Evolutionary conservation across 2,888 invertebrate genomes (phyloP).

Genomic region (Cephus rjabovi): DNA sequence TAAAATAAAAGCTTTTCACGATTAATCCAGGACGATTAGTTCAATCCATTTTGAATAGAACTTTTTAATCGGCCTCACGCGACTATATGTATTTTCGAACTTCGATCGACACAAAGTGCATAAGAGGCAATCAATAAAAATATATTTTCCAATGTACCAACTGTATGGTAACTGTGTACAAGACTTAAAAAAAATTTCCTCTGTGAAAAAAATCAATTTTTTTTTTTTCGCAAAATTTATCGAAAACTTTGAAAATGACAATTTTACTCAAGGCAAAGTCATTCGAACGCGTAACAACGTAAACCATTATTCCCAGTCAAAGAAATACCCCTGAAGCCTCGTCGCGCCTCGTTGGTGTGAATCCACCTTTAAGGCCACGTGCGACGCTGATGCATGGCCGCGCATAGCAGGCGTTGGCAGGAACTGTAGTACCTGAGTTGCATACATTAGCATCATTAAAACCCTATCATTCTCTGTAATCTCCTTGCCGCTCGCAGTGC

Average conservation of each 20-base stretch:
- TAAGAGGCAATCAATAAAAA: too few species aligned
- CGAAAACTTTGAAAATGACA: neutral
- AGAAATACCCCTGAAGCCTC: neutral
- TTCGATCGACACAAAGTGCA: too few species aligned
- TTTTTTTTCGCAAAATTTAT: neutral
- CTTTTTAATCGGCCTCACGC: neutral
- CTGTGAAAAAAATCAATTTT: too few species aligned
- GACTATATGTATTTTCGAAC: neutral
- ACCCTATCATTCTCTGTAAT: conserved; percentile 45
- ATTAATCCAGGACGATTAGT: neutral
- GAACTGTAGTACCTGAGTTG: conserved; percentile 47
- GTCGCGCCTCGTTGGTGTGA: conserved; percentile 16
- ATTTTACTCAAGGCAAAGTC: too few species aligned
- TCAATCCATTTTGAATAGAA: neutral
- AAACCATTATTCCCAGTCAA: neutral
- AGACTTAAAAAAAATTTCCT: too few species aligned
- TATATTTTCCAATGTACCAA: too few species aligned
- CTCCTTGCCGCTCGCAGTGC: conserved; percentile 26
- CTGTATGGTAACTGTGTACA: too few species aligned
- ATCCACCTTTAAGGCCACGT: conserved; percentile 32
- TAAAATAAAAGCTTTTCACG: neutral
- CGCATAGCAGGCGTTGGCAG: conserved; percentile 38
- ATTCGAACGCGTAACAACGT: neutral
- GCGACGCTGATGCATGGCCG: conserved; percentile 33
- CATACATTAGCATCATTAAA: conserved; percentile 48